Base-by-base conservation (phyloP, 2,113 vertebrate genomes). In the Pholis gunnellus region DNA sequence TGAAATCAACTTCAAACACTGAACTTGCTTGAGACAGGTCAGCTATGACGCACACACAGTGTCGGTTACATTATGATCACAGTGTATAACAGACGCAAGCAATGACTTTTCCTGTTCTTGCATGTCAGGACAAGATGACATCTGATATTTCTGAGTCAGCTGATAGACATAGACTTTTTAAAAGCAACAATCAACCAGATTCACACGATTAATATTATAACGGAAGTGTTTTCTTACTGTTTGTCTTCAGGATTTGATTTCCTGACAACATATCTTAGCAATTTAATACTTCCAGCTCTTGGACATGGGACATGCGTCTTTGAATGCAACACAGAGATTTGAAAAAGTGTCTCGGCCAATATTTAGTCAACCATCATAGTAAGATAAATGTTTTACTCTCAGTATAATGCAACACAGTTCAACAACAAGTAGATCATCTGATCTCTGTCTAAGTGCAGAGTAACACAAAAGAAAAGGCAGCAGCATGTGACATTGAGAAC, bases 81-180 rank as follows among this genome's bases (percentile, higher is more conserved):
- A 56, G 17, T 50, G 44, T 48, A 25, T 65, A 44, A 61, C 1
- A 67, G 59, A 31, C 18, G 10, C 10, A 18, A 42, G 4, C 29
- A 60, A 18, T 27, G 54, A 48, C 10, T 18, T 29, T 56, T 57
- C 52, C 7, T 52, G 38, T 77, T 54, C 14, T 9, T 10, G 13
- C 57, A 22, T 31, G 31, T 22, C 25, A 57, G 42, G 22, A 18
- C 13, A 22, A 1, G 9, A 18, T 57, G 42, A 40, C 48, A 82
- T 67, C 4, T 54, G 77, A 82, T 50, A 64, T 67, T 65, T 42
- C 66, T 15, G 36, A 80, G 50, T 88, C 63, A 78, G 10, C 46
- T 31, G 69, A 59, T 9, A n/a, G 40, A 69, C 11, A 25, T 38
- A 44, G 13, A 48, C 11, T 22, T 34, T 50, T 42, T 31, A 44